Evolutionary conservation across 1,140 invertebrate species (phyloP), one percentile per base, ranked within the genome.

Genomic region (Caenorhabditis tropicalis): DNA sequence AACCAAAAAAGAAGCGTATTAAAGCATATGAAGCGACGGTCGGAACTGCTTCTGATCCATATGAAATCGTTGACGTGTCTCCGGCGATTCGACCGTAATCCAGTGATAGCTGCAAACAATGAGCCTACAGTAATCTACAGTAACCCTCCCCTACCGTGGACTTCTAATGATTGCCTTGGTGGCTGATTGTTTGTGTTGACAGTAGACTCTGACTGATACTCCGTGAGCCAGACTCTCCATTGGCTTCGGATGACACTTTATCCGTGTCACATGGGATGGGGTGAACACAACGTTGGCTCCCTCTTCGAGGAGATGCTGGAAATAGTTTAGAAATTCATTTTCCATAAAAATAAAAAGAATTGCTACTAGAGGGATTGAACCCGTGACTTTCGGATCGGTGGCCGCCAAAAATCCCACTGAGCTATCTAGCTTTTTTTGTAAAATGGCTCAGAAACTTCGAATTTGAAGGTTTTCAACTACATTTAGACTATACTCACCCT

Each of bases 281-380:
- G 87, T 43, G 43, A 91, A 91, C 7, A 90, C 33, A 27, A 85
- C 88, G 33, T 84, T 87, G 46, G 89, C 85, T 0, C 89, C 89
- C 56, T 90, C 90, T 43, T 88, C 88, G 0, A 90, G 49, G 21
- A 90, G 82, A 79, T 90, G 89, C 89, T 89, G 56, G 82, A 90
- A 81, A 12, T n/a, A n/a, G n/a, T n/a, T n/a, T n/a, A n/a, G n/a
- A n/a, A n/a, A n/a, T n/a, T n/a, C n/a, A n/a, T n/a, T n/a, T n/a
- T n/a, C n/a, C n/a, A n/a, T n/a, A 70, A 27, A 12, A 3, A 82
- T 19, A n/a, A 85, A 33, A n/a, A 7, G 29, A 10, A 53, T 85
- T 31, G 0, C 16, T 49, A 86, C 81, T 19, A 29, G n/a, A n/a
- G n/a, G n/a, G n/a, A n/a, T n/a, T n/a, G n/a, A n/a, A n/a, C n/a